Evolutionary conservation across 2,797 vertebrate genomes (phyloP).

Genomic region (Selene dorsalis): DNA sequence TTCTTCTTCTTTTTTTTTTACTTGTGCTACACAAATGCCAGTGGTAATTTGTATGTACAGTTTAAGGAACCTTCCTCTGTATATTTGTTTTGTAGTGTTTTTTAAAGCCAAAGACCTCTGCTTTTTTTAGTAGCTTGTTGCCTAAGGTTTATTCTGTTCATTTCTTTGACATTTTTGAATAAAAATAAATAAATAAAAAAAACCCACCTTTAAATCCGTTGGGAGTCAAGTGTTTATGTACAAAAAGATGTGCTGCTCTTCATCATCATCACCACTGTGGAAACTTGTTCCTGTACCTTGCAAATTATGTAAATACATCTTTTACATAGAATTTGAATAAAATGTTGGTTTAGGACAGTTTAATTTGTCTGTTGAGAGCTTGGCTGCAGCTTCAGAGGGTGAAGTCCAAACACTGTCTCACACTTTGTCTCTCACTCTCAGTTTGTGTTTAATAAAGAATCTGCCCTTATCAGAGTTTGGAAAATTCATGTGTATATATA

Average conservation of each 20-base stretch:
- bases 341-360: background rate
- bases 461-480: conserved; percentile 17
- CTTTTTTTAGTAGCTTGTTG: conserved; percentile 93
- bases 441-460: conserved; percentile 21
- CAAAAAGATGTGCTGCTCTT: background rate
- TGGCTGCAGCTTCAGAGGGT: conserved; percentile 28
- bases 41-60: conserved; percentile 96
- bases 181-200: conserved; percentile 73
- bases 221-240: background rate
- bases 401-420: conserved; percentile 38
- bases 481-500: conserved; percentile 10
- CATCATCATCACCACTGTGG: background rate
- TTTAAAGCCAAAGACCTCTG: conserved; percentile 92
- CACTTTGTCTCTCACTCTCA: conserved; percentile 39
- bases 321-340: background rate
- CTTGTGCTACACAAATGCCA: conserved; percentile 95
- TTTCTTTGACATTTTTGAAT: conserved; percentile 96
- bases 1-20: conserved; percentile 90
- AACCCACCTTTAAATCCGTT: conserved; percentile 48
- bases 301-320: conserved; percentile 2
- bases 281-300: background rate
- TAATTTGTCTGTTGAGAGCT: conserved; percentile 23
- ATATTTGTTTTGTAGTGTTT: conserved; percentile 94
- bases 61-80: conserved; percentile 91
- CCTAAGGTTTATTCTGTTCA: conserved; percentile 93